A percentile compares a stretch with the other conserved stretches of the same genome.
These are phyloP conservation scores for Pholis gunnellus DNA, from an alignment of 2,113 vertebrate species.

Conservation along the genomic window DNA sequence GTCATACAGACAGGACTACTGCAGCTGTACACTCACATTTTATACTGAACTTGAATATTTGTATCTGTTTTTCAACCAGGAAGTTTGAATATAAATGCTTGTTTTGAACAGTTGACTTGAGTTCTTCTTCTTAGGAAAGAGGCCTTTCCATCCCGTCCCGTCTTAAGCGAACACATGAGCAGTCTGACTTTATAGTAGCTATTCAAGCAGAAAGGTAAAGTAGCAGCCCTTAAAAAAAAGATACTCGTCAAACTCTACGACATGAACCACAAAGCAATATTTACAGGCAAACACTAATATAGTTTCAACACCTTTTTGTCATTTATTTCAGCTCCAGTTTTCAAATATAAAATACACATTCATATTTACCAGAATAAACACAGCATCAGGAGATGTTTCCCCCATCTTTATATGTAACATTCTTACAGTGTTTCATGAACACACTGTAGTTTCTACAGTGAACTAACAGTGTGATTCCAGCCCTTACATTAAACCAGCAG, in stretches of 20 bases:
- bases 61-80: constrained; percentile 16
- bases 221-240: background rate
- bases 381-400: constrained; percentile 9
- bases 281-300: background rate
- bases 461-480: constrained; percentile 16
- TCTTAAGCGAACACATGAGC: background rate
- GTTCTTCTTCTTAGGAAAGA: constrained; percentile 5
- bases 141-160: background rate
- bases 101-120: constrained; percentile 15
- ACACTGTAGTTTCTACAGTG: constrained; percentile 5
- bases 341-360: constrained; percentile 65
- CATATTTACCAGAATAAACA: constrained; percentile 39
- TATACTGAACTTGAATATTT: constrained; percentile 34
- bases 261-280: background rate
- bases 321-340: constrained; percentile 61
- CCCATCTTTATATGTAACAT: background rate
- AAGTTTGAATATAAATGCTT: constrained; percentile 53
- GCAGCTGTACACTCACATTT: constrained; percentile 44
- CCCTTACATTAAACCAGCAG: constrained; percentile 22
- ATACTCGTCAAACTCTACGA: background rate
- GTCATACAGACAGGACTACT: constrained; percentile 53
- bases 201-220: background rate
- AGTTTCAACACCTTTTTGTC: background rate
- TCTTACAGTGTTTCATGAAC: constrained; percentile 12
- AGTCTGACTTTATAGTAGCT: background rate